phyloP scores from a whole-genome alignment of 2,888 invertebrate species.

The Drosophila nr. medialis region DNA sequence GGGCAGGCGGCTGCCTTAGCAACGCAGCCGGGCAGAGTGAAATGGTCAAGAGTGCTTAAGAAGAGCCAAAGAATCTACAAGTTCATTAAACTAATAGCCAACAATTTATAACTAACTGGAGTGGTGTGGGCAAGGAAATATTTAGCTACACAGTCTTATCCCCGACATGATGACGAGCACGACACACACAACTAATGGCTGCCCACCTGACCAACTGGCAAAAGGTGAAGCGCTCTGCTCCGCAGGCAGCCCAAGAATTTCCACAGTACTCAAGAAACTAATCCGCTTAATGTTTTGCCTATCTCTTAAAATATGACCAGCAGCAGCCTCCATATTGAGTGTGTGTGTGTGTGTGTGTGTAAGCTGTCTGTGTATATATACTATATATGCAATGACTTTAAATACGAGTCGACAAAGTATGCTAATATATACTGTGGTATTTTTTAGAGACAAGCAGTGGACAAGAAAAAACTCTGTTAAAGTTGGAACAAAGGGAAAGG shows the following conservation, averaged over 20 bases:
- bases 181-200: conserved; percentile 50
- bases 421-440: conserved; percentile 24
- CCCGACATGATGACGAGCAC: neutral
- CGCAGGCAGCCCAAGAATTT: conserved; percentile 15
- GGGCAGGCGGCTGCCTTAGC: conserved; percentile 9
- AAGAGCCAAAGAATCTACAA: conserved; percentile 61
- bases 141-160: conserved; percentile 4
- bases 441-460: conserved; percentile 8
- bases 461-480: conserved; percentile 21
- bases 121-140: conserved; percentile 21
- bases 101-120: conserved; percentile 71
- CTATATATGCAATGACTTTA: conserved; percentile 36
- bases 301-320: conserved; percentile 65
- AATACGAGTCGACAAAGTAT: conserved; percentile 28
- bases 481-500: conserved; percentile 16
- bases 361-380: neutral
- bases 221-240: conserved; percentile 24
- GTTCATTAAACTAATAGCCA: conserved; percentile 80
- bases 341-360: conserved; percentile 7
- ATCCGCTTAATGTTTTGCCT: conserved; percentile 79
- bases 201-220: conserved; percentile 17
- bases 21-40: conserved; percentile 31
- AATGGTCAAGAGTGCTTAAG: conserved; percentile 51
- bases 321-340: conserved; percentile 26
- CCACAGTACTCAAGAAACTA: conserved; percentile 57